Evolutionary conservation across 2,113 vertebrate species (phyloP).

Genomic region (Cryptotis parvus): DNA sequence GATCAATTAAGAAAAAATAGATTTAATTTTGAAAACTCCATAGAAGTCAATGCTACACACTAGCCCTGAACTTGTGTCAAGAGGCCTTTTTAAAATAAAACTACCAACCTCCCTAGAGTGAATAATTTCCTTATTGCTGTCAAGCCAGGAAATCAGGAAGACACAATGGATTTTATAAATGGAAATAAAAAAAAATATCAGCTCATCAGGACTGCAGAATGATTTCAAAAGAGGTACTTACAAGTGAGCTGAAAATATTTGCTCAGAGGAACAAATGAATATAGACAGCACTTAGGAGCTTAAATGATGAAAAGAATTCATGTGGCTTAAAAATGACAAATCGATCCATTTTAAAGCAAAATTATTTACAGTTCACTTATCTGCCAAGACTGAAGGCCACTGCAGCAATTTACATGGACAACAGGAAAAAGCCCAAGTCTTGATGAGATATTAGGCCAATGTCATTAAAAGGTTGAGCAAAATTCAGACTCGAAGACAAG

Average conservation of each 20-base stretch:
- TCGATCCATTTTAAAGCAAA: constrained; percentile 78
- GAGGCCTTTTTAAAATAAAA: constrained; percentile 59
- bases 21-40: constrained; percentile 45
- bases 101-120: background rate
- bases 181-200: background rate
- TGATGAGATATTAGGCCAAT: constrained; percentile 48
- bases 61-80: constrained; percentile 17
- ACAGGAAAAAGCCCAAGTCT: constrained; percentile 63
- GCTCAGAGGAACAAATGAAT: constrained; percentile 74
- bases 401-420: constrained; percentile 47
- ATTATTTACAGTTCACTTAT: constrained; percentile 80
- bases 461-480: constrained; percentile 47
- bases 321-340: constrained; percentile 79
- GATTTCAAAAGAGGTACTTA: constrained; percentile 64
- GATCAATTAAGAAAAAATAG: constrained; percentile 25
- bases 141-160: constrained; percentile 10
- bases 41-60: constrained; percentile 6
- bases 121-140: constrained; percentile 16
- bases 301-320: constrained; percentile 78
- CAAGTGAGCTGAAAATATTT: constrained; percentile 75
- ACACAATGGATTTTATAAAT: constrained; percentile 48
- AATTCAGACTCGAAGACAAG: background rate
- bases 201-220: constrained; percentile 62
- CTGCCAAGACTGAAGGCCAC: constrained; percentile 69
- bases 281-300: constrained; percentile 69